phyloP scores from a whole-genome alignment of 2,888 invertebrate genomes.

The Cantharis flavilabris region DNA sequence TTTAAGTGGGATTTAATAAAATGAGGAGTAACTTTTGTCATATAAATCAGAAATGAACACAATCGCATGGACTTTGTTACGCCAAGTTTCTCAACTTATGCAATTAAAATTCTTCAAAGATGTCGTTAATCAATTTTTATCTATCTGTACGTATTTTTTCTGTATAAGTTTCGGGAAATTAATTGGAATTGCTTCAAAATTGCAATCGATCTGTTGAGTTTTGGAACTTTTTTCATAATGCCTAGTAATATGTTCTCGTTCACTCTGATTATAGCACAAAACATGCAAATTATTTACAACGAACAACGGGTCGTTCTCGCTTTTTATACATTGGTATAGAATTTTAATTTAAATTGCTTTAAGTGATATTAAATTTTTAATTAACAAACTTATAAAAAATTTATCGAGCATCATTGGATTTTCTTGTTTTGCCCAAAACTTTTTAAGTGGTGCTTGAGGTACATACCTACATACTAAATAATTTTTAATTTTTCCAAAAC shows the following conservation, averaged over 20 bases:
- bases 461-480: background rate
- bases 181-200: background rate
- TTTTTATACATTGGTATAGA: background rate
- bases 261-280: background rate
- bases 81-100: constrained; percentile 16
- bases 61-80: constrained; percentile 20
- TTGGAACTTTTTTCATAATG: background rate
- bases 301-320: background rate
- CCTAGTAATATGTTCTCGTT: background rate
- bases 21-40: constrained; percentile 17
- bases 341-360: background rate
- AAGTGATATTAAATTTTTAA: background rate
- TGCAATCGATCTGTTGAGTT: background rate
- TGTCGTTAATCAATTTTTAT: constrained; percentile 31
- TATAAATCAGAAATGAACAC: constrained; percentile 25
- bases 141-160: constrained; percentile 14
- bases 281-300: background rate
- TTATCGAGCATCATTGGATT: background rate
- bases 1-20: constrained; percentile 11
- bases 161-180: constrained; percentile 10
- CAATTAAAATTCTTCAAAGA: constrained; percentile 30
- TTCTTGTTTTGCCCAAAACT: background rate
- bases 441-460: background rate
- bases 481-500: background rate
- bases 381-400: background rate